Base-by-base conservation (phyloP, 2,888 invertebrate genomes). In the Drosophila nr. perissopoda region DNA sequence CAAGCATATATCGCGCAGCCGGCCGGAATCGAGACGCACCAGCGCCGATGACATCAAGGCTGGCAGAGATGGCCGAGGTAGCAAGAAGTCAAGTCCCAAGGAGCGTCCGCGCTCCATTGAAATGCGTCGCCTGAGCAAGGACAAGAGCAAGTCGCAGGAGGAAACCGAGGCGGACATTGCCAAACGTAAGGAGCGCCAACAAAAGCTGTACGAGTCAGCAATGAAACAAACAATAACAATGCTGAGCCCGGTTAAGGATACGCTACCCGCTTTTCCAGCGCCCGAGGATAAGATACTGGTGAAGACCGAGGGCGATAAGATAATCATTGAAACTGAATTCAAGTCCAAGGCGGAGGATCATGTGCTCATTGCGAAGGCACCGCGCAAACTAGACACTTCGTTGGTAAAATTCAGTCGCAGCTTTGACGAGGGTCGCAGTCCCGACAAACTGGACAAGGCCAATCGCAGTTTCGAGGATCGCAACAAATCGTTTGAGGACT, bases 311-410 rank as follows among this genome's bases (percentile, higher is more conserved):
- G 96, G 96, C 1, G 95, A 95, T 79, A 95, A 95, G 82, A 95
- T 95, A 71, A 95, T 95, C 18, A 95, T 95, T 73, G 96, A 96
- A 92, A 95, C 96, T 8, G 96, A 96, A 92, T 96, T 96, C 46
- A 96, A 94, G 77, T 96, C 96, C 58, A 96, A 96, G 90, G 96
- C 95, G 0, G 96, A 96, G 91, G 96, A 96, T 92, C 96, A 96
- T 72, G 96, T 96, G 7, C 94, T 96, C 66, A 96, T 96, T 82
- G 96, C 96, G 0, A 96, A 96, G 89, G 95, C 96, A 4, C 96
- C 96, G 0, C 95, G 96, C 73, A 96, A 96, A 85, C 92, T 96
- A 7, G 96, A 96, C 82, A 94, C 94, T 62, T 95, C 95, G 70
- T 81, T 95, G 57, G 93, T 93, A 21, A 94, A 94, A 52, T 95